Conservation (phyloP, 35 echinoderm and acorn worm genomes). For the Nesometra sesokonis region DNA sequence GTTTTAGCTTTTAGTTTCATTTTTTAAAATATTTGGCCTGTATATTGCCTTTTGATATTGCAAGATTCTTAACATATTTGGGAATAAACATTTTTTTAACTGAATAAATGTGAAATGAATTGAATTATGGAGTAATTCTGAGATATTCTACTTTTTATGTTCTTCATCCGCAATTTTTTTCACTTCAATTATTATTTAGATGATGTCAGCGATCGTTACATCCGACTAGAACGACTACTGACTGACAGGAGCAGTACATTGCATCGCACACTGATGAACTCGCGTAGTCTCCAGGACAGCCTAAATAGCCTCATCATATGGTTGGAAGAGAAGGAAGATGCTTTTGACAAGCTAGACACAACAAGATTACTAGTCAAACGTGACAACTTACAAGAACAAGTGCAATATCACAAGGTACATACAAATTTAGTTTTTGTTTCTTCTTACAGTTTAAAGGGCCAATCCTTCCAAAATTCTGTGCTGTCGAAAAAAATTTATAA, state of each 20-base stretch:
- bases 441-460: too few species aligned
- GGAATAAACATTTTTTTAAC: neutral
- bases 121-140: neutral
- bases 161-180: too few species aligned
- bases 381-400: conserved; percentile 70
- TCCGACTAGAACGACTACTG: conserved; percentile 72
- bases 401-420: conserved; percentile 93
- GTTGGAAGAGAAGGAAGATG: conserved; percentile 95
- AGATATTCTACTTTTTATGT: neutral
- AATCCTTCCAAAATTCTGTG: too few species aligned
- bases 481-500: too few species aligned
- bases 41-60: too few species aligned
- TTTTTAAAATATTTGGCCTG: too few species aligned
- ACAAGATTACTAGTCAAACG: conserved; percentile 67
- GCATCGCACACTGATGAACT: conserved; percentile 87
- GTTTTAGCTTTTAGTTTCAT: too few species aligned
- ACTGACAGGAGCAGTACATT: conserved; percentile 87
- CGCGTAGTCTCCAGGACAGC: conserved; percentile 77
- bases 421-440: too few species aligned
- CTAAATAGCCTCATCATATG: conserved; percentile 91
- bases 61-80: neutral
- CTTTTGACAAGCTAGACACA: conserved; percentile 77
- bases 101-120: neutral
- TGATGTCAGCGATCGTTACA: conserved; percentile 74
- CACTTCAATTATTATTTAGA: conserved; percentile 3